Evolutionary conservation across 2,797 vertebrate species (phyloP), one percentile per base, ranked within the genome.

Genomic region (Bufotes viridis): DNA sequence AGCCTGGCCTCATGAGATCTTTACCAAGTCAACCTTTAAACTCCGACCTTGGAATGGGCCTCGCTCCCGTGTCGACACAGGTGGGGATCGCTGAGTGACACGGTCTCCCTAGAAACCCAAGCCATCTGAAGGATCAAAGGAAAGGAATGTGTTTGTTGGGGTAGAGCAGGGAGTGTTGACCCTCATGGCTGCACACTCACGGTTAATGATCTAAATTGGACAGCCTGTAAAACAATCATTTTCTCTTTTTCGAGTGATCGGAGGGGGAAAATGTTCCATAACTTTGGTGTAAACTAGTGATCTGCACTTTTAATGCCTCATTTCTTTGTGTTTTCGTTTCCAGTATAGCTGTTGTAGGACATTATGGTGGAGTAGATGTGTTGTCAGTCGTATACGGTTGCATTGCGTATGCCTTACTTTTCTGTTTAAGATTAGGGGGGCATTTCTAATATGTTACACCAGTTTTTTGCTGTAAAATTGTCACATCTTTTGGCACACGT

Each of bases 81-180:
- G 72, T 83, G 84, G 79, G 61, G 60, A 75, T 61, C 65, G 84
- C 11, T 78, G 88, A 89, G 84, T 82, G 88, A 89, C 51, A 63
- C 53, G 69, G 78, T 34, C 58, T 83, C 72, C 80, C 61, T 51
- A 70, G 88, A 58, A 86, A 20, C 78, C 72, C 69, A 29, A 65
- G 29, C 78, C 88, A 75, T 82, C 22, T 82, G n/a, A 29, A 70
- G 84, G 61, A 89, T 89, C 84, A 89, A 86, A 86, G 84, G 20
- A 34, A 2, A 53, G 80, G 88, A 86, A 86, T 89, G 84, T 82
- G 79, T 86, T 58, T 89, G 78, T 86, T 89, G 84, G 84, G 72
- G 53, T 61, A 61, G 63, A 61, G 29, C 55, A 34, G 57, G 58
- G 83, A 86, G 75, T 89, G 83, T 61, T 89, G 84, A 82, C 88